Conservation (phyloP, 2,888 invertebrate genomes). For the Actias luna region DNA sequence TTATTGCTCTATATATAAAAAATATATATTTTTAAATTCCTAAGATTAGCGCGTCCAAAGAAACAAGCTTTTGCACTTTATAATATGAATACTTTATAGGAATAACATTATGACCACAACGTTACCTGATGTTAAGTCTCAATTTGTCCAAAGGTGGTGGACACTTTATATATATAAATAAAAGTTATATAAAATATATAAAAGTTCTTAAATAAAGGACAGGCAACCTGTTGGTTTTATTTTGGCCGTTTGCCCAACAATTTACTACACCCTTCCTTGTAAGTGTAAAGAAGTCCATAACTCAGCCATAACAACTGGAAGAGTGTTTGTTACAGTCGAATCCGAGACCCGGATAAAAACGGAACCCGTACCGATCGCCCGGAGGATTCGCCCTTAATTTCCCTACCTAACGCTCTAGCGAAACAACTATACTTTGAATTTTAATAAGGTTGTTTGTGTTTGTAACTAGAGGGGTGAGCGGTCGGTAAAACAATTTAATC, state of each 20-base stretch:
- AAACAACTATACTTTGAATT: constrained; percentile 3
- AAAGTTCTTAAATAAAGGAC: not conserved
- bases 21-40: too few species aligned
- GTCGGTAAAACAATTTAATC: not conserved
- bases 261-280: constrained; percentile 30
- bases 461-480: not conserved
- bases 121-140: too few species aligned
- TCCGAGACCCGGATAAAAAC: constrained; percentile 38
- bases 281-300: constrained; percentile 53
- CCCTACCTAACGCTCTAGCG: constrained; percentile 18
- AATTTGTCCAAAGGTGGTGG: too few species aligned
- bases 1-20: too few species aligned
- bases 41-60: too few species aligned
- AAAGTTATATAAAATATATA: not conserved
- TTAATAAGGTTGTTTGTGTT: constrained; percentile 12
- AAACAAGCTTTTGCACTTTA: too few species aligned
- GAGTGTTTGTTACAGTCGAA: constrained; percentile 38
- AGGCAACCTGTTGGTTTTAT: constrained; percentile 24
- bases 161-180: too few species aligned
- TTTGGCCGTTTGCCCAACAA: constrained; percentile 23
- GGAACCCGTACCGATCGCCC: constrained; percentile 22
- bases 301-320: constrained; percentile 33
- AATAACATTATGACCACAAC: too few species aligned
- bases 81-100: too few species aligned
- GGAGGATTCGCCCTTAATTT: constrained; percentile 19